These are phyloP conservation scores for Watsonalla cultraria DNA, from an alignment of 2,888 invertebrate genomes.

Conservation along the genomic window DNA sequence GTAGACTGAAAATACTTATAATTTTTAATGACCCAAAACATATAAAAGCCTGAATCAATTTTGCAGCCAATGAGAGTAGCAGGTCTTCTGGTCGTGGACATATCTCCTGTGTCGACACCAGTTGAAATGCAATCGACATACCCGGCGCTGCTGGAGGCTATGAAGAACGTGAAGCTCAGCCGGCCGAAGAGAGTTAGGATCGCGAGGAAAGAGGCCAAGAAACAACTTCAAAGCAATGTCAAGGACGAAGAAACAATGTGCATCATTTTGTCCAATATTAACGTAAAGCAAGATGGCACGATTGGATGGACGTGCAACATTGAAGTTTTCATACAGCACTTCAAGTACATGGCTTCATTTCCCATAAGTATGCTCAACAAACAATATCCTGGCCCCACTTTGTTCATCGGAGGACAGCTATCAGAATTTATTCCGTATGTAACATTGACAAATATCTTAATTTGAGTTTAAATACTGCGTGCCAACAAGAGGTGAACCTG, in stretches of 20 bases:
- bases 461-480: too few relatives aligned
- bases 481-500: too few relatives aligned
- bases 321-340: constrained; percentile 81
- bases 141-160: constrained; percentile 79
- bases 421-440: constrained; percentile 88
- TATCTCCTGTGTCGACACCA: constrained; percentile 80
- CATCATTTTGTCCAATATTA: constrained; percentile 69
- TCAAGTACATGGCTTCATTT: constrained; percentile 80
- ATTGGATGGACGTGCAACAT: constrained; percentile 88
- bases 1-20: too few relatives aligned
- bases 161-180: constrained; percentile 46
- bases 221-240: constrained; percentile 28
- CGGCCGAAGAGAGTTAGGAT: constrained; percentile 27
- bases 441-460: background rate
- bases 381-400: constrained; percentile 81
- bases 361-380: constrained; percentile 59
- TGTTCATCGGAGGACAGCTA: constrained; percentile 90
- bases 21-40: too few relatives aligned
- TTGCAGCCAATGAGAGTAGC: constrained; percentile 77
- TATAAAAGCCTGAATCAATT: constrained; percentile 3
- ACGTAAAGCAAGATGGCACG: constrained; percentile 51
- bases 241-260: constrained; percentile 79
- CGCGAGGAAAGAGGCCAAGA: constrained; percentile 37
- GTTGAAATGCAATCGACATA: constrained; percentile 70
- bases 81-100: constrained; percentile 82